Evolutionary conservation across 2,888 invertebrate genomes (phyloP), one percentile per base, ranked within the genome.

Genomic region (Pediacus dermestoides): DNA sequence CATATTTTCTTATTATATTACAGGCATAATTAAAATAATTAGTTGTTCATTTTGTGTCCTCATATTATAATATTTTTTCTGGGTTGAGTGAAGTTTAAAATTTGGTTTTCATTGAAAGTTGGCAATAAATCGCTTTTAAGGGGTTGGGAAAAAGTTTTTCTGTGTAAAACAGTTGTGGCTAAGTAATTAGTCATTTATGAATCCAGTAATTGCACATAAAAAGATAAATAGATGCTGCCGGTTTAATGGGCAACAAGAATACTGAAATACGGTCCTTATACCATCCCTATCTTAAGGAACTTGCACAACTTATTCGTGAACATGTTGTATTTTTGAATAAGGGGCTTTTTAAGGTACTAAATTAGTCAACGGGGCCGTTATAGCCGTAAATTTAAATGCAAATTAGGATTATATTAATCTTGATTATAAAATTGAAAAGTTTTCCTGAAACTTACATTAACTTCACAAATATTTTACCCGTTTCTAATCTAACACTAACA

Each of bases 181-280:
- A 60, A 57, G 64, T 64, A 67, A 68, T 68, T 68, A 68, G 66
- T 67, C 67, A 68, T 67, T 67, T 67, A 68, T 66, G 67, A 66
- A 66, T 61, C 64, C 63, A 61, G 68, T 67, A 68, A 67, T 68
- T 67, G 66, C 66, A 60, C 66, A 65, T 67, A 67, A 68, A 67
- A 67, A 67, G 67, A 68, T 68, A 67, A 68, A 67, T 67, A 67
- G 63, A 63, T 60, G 61, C 63, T 61, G 57, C 53, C 48, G 55
- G 57, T 59, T 63, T 64, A 66, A 66, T 65, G 64, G 62, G 53
- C 52, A 45, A 41, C 42, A 47, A 13, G 7, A 41, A 42, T 49
- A 42, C 41, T 45, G 34, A 55, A 60, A 55, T 55, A 48, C 42
- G 46, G 48, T 37, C 59, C 57, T 60, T 60, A 60, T 52, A 50